Evolutionary conservation across 2,888 invertebrate species (phyloP), one percentile per base, ranked within the genome.

Genomic region (Sthenelais limicola): DNA sequence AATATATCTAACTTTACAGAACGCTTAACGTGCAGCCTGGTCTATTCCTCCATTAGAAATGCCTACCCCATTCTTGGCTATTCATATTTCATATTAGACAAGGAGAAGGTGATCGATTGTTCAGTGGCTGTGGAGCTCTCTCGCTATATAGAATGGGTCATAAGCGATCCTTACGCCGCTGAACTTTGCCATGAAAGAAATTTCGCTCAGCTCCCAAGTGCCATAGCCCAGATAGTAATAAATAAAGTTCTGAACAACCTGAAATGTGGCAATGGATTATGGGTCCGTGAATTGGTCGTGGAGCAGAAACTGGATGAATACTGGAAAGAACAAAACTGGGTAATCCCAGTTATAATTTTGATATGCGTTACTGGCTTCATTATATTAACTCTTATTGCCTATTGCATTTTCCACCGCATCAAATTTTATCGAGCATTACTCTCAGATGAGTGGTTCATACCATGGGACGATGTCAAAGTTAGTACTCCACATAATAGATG

Each of bases 21-120:
- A 21, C 43, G 49, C 9, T 54, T 81, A 48, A 79, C 78, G 9
- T 74, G 68, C 15, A 56, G 56, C 24, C 73, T 84, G 5, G 72
- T 78, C 2, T 81, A 83, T 68, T 69, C 74, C 3, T 72, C 30
- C 0, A 76, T 18, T 9, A 51, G 54, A 0, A 66, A 73, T 1
- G 67, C 80, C 3, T 85, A 84, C 54, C 86, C 86, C 0, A 80
- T 86, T 0, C 80, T 83, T 3, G 80, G 82, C 3, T 86, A 81
- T 73, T 83, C 85, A 0, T 84, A 84, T 75, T 77, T 86, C 68
- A 78, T 85, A 43, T 73, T 84, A 0, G 75, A 78, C 21, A 74
- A 72, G 69, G 76, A 76, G 1, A 51, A 48, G 21, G 80, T 79
- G 74, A 58, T 24, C 9, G 72, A 80, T 56, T 86, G 86, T 73